Evolutionary conservation across 2,113 vertebrate genomes (phyloP).

Genomic region (Thamnophis sirtalis): DNA sequence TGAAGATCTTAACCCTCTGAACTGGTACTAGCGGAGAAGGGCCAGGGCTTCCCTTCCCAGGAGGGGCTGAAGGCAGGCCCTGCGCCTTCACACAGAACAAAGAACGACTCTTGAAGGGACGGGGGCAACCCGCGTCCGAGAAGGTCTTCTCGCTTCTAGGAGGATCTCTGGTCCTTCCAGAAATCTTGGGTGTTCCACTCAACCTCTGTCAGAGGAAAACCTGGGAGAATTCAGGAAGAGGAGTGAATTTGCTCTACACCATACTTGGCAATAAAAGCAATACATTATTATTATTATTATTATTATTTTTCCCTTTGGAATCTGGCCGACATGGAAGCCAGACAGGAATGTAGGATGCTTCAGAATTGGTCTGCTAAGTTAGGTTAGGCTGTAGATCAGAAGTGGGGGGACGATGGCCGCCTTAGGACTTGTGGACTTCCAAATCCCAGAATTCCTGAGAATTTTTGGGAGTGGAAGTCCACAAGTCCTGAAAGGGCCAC

Average conservation of each 20-base stretch:
- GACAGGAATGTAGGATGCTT: constrained; percentile 26
- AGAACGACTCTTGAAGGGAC: neutral
- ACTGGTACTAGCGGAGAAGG: constrained; percentile 33
- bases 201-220: neutral
- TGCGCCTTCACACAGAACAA: constrained; percentile 7
- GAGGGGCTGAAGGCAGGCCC: constrained; percentile 10
- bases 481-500: neutral
- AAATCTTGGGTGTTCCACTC: rapidly evolving
- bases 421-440: neutral
- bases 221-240: constrained; percentile 9
- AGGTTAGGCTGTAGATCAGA: neutral
- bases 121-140: neutral
- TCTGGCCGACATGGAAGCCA: constrained; percentile 41
- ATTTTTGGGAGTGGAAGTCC: neutral
- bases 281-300: constrained; percentile 23
- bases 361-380: constrained; percentile 16
- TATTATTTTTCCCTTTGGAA: constrained; percentile 37
- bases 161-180: neutral
- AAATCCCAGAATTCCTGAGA: neutral
- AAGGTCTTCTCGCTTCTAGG: neutral
- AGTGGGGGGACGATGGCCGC: neutral
- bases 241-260: neutral
- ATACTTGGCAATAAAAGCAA: constrained; percentile 58
- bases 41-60: constrained; percentile 1
- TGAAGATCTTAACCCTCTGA: constrained; percentile 42